phyloP scores from a whole-genome alignment of 2,797 vertebrate genomes.

The Aulostomus chinensis region DNA sequence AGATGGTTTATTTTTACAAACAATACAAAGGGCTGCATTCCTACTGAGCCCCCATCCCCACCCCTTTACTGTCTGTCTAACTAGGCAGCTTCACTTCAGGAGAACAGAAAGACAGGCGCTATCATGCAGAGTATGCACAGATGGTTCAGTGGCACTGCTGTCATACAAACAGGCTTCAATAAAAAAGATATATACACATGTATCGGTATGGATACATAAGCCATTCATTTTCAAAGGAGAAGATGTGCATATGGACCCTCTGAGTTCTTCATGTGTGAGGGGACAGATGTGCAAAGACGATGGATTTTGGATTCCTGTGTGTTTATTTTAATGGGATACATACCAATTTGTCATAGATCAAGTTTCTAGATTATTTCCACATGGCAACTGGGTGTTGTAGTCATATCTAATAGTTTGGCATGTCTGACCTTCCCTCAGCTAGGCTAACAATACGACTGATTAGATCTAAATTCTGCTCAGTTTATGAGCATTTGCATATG shows the following conservation, averaged over 20 bases:
- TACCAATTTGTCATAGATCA: constrained; percentile 85
- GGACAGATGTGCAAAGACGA: constrained; percentile 58
- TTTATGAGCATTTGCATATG: too few species aligned
- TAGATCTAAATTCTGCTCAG: too few species aligned
- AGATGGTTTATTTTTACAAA: constrained; percentile 99
- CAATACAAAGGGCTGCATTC: constrained; percentile 93
- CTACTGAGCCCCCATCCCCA: constrained; percentile 76
- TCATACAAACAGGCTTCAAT: constrained; percentile 81
- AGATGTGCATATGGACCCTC: constrained; percentile 16
- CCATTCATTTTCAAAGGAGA: constrained; percentile 61
- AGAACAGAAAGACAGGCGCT: constrained; percentile 58
- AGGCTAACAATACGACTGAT: too few species aligned
- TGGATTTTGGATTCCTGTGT: constrained; percentile 63
- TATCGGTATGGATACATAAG: constrained; percentile 77
- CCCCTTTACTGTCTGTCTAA: constrained; percentile 76
- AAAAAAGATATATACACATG: constrained; percentile 77
- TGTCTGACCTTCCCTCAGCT: constrained; percentile 32
- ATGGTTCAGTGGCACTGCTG: constrained; percentile 86
- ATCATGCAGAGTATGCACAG: constrained; percentile 82
- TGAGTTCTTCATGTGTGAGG: constrained; percentile 42
- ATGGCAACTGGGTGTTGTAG: constrained; percentile 86
- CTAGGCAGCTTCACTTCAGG: constrained; percentile 70
- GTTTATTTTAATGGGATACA: constrained; percentile 77
- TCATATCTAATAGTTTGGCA: constrained; percentile 83
- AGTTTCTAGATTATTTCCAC: constrained; percentile 86